Percentiles rank a stretch among this genome's conserved stretches.
Evolutionary conservation across 1,140 invertebrate genomes (phyloP).

Genomic region (Drosophila sulfurigaster): DNA sequence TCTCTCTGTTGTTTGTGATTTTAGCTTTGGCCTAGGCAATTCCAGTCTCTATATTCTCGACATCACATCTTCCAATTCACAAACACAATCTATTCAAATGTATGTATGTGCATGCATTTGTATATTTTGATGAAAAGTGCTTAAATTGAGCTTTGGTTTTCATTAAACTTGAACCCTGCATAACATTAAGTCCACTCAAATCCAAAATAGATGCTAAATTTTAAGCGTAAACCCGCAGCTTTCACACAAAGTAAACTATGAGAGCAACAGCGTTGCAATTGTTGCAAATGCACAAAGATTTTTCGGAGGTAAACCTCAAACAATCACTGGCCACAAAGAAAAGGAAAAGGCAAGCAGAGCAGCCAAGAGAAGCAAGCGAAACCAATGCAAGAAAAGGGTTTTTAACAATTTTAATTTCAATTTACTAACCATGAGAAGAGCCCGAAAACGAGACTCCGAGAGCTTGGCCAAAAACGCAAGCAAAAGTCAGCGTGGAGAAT

Average conservation of each 20-base stretch:
- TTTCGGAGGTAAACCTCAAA: constrained; percentile 8
- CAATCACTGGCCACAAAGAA: constrained; percentile 26
- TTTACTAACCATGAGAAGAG: constrained; percentile 40
- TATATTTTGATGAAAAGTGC: constrained; percentile 30
- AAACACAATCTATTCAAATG: constrained; percentile 15
- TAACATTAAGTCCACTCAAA: constrained; percentile 30
- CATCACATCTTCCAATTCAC: background rate
- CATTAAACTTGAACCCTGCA: constrained; percentile 18
- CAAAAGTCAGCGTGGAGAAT: constrained; percentile 58
- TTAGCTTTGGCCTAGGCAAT: background rate
- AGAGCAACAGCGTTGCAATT: constrained; percentile 16
- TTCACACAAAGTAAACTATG: background rate
- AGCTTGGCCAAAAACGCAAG: constrained; percentile 19
- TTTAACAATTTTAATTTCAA: constrained; percentile 74
- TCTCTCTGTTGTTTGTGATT: background rate
- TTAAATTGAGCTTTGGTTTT: constrained; percentile 19
- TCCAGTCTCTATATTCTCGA: background rate
- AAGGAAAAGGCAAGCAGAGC: background rate
- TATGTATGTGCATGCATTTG: constrained; percentile 12
- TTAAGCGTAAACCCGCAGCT: background rate
- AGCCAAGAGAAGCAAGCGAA: background rate
- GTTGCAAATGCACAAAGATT: constrained; percentile 21
- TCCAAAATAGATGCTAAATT: constrained; percentile 19
- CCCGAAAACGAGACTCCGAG: constrained; percentile 6
- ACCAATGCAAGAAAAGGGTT: constrained; percentile 37